These are phyloP conservation scores for Drosophila nannoptera DNA, from an alignment of 1,140 invertebrate genomes.

Conservation along the genomic window DNA sequence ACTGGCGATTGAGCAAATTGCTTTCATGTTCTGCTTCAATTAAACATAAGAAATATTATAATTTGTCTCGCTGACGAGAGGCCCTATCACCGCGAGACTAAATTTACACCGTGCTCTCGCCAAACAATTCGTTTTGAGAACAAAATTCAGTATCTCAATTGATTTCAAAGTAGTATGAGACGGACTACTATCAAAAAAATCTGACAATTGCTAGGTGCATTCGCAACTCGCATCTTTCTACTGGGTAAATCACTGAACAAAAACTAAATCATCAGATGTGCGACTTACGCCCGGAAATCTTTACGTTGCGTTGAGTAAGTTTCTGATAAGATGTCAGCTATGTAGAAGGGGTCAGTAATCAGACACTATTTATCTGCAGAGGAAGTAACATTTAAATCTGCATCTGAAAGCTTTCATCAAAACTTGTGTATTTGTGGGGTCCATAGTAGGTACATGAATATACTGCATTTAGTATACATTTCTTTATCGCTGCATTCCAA, in stretches of 20 bases:
- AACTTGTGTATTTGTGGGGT: conserved; percentile 5
- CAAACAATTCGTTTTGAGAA: conserved; percentile 35
- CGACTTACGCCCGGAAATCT: conserved; percentile 19
- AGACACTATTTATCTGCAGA: conserved; percentile 19
- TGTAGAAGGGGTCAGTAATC: conserved; percentile 47
- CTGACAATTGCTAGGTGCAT: conserved; percentile 11
- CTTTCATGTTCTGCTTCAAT: conserved; percentile 26
- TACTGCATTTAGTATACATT: background rate
- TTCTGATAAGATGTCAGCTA: conserved; percentile 32
- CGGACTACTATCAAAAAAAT: conserved; percentile 30
- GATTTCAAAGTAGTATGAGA: conserved; percentile 36
- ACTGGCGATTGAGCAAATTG: conserved; percentile 21
- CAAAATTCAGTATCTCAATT: conserved; percentile 51
- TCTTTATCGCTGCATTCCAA: background rate
- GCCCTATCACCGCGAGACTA: conserved; percentile 12
- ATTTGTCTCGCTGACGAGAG: conserved; percentile 13
- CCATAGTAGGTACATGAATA: background rate
- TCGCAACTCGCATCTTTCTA: conserved; percentile 13
- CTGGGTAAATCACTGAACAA: conserved; percentile 27
- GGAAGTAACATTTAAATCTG: conserved; percentile 39
- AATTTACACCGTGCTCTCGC: conserved; percentile 36
- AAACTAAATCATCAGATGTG: too few species aligned
- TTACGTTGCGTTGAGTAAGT: conserved; percentile 44
- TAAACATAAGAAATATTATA: conserved; percentile 31
- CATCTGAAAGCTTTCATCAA: conserved; percentile 4